A percentile compares a stretch with the other conserved stretches of the same genome.
Conservation (phyloP, 2,888 invertebrate species). For the Idaea dimidiata region DNA sequence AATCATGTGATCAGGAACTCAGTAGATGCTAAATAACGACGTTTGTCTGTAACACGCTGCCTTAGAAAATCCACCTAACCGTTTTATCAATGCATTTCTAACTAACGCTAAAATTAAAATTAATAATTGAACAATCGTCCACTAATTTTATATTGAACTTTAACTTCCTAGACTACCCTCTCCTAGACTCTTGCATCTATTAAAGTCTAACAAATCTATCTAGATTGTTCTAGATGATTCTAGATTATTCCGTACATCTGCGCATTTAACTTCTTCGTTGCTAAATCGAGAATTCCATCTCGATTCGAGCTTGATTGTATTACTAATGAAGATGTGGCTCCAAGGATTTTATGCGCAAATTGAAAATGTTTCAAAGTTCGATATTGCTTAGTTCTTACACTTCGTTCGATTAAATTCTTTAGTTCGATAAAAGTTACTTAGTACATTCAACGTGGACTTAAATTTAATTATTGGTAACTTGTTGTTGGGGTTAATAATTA, state of each 20-base stretch:
- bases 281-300: slow-evolving; percentile 51
- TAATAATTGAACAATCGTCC: slow-evolving; percentile 18
- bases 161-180: slow-evolving; percentile 26
- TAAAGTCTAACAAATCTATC: slow-evolving; percentile 29
- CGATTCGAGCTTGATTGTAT: slow-evolving; percentile 53
- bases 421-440: neutral
- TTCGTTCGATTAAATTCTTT: slow-evolving; percentile 29
- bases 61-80: too few relatives aligned
- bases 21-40: too few relatives aligned
- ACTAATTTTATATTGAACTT: slow-evolving; percentile 32
- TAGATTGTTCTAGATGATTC: slow-evolving; percentile 13
- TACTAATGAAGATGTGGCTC: slow-evolving; percentile 62
- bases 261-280: slow-evolving; percentile 40
- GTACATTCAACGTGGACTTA: neutral
- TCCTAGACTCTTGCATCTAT: slow-evolving; percentile 27
- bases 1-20: too few relatives aligned
- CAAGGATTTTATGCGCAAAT: slow-evolving; percentile 53
- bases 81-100: too few relatives aligned
- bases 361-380: slow-evolving; percentile 48
- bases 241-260: slow-evolving; percentile 26
- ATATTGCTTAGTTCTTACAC: slow-evolving; percentile 33
- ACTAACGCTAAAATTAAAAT: neutral
- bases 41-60: too few relatives aligned
- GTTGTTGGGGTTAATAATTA: neutral
- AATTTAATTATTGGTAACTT: neutral